These are phyloP conservation scores for Coluber constrictor DNA, from an alignment of 2,797 vertebrate species.

Conservation along the genomic window DNA sequence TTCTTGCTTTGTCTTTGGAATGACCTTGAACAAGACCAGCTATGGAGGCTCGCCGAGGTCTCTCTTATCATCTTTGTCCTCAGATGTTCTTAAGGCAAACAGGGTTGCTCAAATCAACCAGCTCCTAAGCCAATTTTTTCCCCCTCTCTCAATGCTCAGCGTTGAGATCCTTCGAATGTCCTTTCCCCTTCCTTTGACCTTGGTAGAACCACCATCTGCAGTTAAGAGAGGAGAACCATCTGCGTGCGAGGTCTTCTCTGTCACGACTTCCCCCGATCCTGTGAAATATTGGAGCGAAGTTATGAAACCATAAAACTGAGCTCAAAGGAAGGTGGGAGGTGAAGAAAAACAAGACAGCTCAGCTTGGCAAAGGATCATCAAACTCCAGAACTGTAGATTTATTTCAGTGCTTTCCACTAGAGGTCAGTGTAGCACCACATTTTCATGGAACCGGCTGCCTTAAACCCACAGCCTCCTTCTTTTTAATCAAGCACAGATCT, in stretches of 20 bases:
- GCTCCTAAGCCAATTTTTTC: neutral
- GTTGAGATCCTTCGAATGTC: neutral
- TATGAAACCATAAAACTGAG: neutral
- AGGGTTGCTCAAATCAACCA: neutral
- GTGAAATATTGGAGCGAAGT: neutral
- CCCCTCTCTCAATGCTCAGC: neutral
- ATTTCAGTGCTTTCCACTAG: slow-evolving; percentile 65
- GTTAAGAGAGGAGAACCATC: neutral
- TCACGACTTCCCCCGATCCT: neutral
- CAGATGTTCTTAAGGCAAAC: too few species aligned
- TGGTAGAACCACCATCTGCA: slow-evolving; percentile 14
- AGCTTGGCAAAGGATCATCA: too few species aligned
- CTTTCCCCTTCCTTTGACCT: slow-evolving; percentile 53
- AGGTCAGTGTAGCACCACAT: slow-evolving; percentile 66
- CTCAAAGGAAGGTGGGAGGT: neutral
- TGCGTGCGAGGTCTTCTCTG: neutral
- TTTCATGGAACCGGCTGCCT: neutral
- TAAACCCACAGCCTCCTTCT: neutral
- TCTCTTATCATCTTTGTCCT: neutral
- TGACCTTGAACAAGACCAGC: slow-evolving; percentile 27
- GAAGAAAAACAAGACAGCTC: neutral
- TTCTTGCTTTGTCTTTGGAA: neutral
- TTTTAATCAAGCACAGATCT: slow-evolving; percentile 19
- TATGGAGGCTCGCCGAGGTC: too few species aligned
- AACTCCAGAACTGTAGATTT: neutral